Evolutionary conservation across 2,888 invertebrate genomes (phyloP).

Genomic region (Sericinus montela): DNA sequence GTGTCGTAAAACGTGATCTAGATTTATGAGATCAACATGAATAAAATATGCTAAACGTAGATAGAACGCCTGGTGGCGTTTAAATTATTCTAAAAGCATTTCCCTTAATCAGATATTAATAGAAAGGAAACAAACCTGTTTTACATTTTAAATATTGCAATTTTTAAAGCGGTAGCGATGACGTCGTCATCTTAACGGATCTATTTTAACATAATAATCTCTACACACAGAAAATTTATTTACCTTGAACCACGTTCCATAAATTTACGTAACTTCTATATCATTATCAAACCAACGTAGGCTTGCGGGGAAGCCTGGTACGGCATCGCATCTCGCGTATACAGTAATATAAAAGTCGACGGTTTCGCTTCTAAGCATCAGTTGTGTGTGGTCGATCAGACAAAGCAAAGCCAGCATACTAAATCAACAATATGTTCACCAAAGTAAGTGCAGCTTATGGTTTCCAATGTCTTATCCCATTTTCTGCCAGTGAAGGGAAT

Average conservation of each 20-base stretch:
- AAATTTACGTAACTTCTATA: constrained; percentile 73
- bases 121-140: constrained; percentile 12
- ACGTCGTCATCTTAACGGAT: constrained; percentile 3
- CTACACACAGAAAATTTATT: constrained; percentile 39
- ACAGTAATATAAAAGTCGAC: constrained; percentile 71
- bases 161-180: background rate
- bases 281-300: constrained; percentile 75
- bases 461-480: constrained; percentile 29
- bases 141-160: constrained; percentile 7
- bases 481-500: constrained; percentile 19
- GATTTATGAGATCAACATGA: constrained; percentile 29
- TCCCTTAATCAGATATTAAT: constrained; percentile 17
- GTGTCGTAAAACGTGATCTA: constrained; percentile 31
- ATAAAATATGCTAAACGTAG: constrained; percentile 20
- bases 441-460: constrained; percentile 64
- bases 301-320: constrained; percentile 64
- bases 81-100: constrained; percentile 19
- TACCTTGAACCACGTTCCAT: constrained; percentile 67
- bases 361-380: constrained; percentile 57
- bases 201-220: constrained; percentile 23
- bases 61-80: constrained; percentile 12
- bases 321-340: constrained; percentile 59
- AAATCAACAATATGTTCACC: constrained; percentile 61
- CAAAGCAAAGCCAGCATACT: constrained; percentile 71
- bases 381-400: constrained; percentile 74